These are phyloP conservation scores for Prionailurus bengalensis DNA, from an alignment of 2,113 vertebrate genomes.

Conservation along the genomic window DNA sequence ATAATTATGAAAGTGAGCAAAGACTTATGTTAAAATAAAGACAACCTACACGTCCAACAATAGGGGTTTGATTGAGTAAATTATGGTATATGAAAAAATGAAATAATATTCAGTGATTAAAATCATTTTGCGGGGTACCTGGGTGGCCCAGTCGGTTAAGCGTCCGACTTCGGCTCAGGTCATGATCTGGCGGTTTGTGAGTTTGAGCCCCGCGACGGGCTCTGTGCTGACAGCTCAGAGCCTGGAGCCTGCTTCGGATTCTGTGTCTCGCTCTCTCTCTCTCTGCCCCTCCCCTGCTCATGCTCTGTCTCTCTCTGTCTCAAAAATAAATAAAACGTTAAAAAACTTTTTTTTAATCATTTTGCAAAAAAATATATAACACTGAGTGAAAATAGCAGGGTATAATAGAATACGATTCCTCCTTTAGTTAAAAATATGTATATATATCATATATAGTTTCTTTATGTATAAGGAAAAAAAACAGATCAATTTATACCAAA, in stretches of 20 bases:
- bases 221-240: too few species aligned
- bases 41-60: slow-evolving; percentile 63
- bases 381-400: slow-evolving; percentile 5
- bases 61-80: slow-evolving; percentile 66
- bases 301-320: too few species aligned
- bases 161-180: too few species aligned
- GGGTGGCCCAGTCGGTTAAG: too few species aligned
- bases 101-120: slow-evolving; percentile 63
- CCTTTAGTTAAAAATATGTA: slow-evolving; percentile 60
- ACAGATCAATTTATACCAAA: not conserved
- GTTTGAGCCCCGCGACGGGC: too few species aligned
- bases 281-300: too few species aligned
- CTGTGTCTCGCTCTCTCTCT: too few species aligned
- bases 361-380: slow-evolving; percentile 56
- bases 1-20: slow-evolving; percentile 67
- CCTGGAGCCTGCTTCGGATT: too few species aligned
- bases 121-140: not conserved
- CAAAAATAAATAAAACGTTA: too few species aligned
- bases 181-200: too few species aligned
- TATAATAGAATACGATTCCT: not conserved
- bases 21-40: slow-evolving; percentile 60
- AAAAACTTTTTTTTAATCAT: not conserved
- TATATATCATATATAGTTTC: not conserved
- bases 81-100: slow-evolving; percentile 30
- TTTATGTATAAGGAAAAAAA: not conserved